A percentile compares a stretch with the other conserved stretches of the same genome.
Evolutionary conservation across 2,797 vertebrate species (phyloP).

Genomic region (Myiotriccus ornatus): DNA sequence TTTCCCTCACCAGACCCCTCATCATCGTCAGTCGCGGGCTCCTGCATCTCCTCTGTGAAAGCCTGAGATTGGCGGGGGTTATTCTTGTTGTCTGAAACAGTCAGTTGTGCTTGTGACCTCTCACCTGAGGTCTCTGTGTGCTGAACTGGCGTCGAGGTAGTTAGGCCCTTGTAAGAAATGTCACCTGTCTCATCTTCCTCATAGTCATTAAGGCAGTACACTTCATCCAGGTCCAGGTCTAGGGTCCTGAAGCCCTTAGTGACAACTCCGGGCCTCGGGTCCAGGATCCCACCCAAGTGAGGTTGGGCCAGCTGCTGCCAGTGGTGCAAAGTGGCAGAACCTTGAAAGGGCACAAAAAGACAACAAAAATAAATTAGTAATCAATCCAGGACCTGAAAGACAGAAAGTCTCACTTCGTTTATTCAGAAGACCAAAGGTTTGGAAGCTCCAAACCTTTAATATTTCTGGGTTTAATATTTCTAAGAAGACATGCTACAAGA

Average conservation of each 20-base stretch:
- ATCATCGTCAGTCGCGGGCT: conserved; percentile 79
- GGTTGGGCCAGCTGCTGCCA: conserved; percentile 99
- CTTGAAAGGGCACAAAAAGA: conserved; percentile 73
- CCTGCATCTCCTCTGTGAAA: conserved; percentile 84
- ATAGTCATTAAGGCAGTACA: conserved; percentile 92
- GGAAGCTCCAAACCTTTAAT: not conserved
- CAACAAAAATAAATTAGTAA: not conserved
- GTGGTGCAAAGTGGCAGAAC: conserved; percentile 96
- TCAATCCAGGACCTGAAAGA: not conserved
- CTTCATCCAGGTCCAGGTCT: conserved; percentile 91
- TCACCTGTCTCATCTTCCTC: conserved; percentile 95
- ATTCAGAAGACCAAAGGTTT: not conserved
- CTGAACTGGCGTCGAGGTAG: conserved; percentile 82
- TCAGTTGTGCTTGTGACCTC: conserved; percentile 82
- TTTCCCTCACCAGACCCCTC: conserved; percentile 95
- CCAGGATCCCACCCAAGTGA: conserved; percentile 93
- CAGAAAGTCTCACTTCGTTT: not conserved
- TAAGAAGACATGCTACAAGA: not conserved
- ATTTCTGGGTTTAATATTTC: not conserved
- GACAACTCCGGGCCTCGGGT: conserved; percentile 92
- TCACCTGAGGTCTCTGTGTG: conserved; percentile 91
- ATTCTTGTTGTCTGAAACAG: conserved; percentile 77
- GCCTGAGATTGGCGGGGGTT: conserved; percentile 76
- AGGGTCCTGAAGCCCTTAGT: conserved; percentile 96
- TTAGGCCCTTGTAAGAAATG: conserved; percentile 81